A percentile compares a stretch with the other conserved stretches of the same genome.
phyloP scores from a whole-genome alignment of 2,888 invertebrate species.

The Aplocera efformata region DNA sequence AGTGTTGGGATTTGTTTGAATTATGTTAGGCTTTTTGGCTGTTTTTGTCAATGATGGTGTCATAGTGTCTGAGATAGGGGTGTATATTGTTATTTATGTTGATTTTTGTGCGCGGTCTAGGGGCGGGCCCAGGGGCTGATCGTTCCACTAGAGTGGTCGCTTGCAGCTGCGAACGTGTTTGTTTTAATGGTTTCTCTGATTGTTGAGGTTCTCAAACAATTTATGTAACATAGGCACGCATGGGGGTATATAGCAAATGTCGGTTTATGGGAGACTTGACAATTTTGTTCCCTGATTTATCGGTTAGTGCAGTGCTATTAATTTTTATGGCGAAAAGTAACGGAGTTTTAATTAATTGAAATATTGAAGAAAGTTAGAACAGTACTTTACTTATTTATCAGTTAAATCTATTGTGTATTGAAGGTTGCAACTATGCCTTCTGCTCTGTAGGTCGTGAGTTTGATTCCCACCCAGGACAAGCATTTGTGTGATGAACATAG shows the following conservation, averaged over 20 bases:
- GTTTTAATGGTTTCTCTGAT: conserved; percentile 71
- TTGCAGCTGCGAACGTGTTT: conserved; percentile 70
- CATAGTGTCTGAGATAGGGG: conserved; percentile 76
- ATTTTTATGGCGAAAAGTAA: conserved; percentile 4
- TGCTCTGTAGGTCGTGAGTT: no score
- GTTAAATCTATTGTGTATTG: no score
- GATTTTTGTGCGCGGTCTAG: conserved; percentile 71
- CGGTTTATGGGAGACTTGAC: conserved; percentile 53
- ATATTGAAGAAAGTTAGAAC: no score
- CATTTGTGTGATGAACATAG: no score
- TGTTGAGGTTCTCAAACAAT: conserved; percentile 57
- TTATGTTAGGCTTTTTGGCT: conserved; percentile 27
- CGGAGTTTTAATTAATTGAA: no score
- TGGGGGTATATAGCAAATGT: conserved; percentile 36
- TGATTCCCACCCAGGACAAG: no score
- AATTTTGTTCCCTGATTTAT: conserved; percentile 16
- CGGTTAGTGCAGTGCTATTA: conserved; percentile 2
- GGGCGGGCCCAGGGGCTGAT: conserved; percentile 71
- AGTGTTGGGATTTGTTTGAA: conserved; percentile 29
- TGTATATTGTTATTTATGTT: conserved; percentile 80
- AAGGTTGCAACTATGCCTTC: no score
- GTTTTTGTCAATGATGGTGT: conserved; percentile 39
- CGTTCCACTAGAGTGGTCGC: conserved; percentile 64
- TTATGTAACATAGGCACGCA: conserved; percentile 56
- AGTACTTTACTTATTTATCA: no score